phyloP scores from a whole-genome alignment of 2,888 invertebrate species.

The Lycophotia porphyrea region DNA sequence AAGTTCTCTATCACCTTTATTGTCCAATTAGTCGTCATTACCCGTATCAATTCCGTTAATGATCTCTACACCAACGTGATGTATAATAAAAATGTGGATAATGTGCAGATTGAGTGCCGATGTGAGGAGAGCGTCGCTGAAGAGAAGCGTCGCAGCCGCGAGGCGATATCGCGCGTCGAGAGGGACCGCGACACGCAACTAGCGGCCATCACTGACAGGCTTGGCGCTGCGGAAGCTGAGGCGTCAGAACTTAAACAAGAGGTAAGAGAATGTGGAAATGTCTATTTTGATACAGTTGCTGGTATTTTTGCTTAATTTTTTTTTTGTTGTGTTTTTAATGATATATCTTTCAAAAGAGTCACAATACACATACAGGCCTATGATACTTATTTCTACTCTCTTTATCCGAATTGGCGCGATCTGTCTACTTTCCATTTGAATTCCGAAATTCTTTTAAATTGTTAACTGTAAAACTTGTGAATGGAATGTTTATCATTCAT shows the following conservation, averaged over 20 bases:
- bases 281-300: neutral
- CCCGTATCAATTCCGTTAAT: slow-evolving; percentile 32
- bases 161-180: slow-evolving; percentile 95
- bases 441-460: slow-evolving; percentile 2
- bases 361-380: neutral
- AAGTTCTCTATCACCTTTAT: slow-evolving; percentile 35
- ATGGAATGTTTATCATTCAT: slow-evolving; percentile 42
- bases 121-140: slow-evolving; percentile 94
- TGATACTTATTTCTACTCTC: neutral
- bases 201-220: slow-evolving; percentile 83
- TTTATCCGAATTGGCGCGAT: neutral
- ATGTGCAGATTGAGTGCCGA: slow-evolving; percentile 92
- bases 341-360: neutral
- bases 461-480: slow-evolving; percentile 34
- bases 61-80: slow-evolving; percentile 9
- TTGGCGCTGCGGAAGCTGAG: slow-evolving; percentile 87
- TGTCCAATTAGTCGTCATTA: slow-evolving; percentile 37
- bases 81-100: slow-evolving; percentile 38
- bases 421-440: neutral
- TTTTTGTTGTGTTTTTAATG: too few relatives aligned
- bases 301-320: neutral
- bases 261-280: slow-evolving; percentile 70
- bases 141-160: slow-evolving; percentile 96
- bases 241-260: slow-evolving; percentile 89
- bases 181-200: slow-evolving; percentile 92